These are phyloP conservation scores for Pharmacophagus antenor DNA, from an alignment of 2,888 invertebrate genomes.

Conservation along the genomic window DNA sequence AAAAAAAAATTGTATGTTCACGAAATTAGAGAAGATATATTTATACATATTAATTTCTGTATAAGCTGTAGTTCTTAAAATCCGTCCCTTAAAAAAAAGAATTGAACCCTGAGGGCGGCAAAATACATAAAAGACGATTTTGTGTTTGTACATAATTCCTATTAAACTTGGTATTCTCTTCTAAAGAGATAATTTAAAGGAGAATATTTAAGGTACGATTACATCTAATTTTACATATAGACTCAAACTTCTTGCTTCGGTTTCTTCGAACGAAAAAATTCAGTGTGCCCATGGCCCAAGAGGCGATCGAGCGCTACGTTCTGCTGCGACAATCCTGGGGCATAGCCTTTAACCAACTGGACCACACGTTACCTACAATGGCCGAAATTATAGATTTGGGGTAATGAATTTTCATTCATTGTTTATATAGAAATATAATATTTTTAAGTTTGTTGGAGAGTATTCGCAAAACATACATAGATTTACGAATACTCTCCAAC, in stretches of 20 bases:
- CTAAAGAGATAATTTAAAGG: no score
- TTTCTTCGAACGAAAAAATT: constrained; percentile 91
- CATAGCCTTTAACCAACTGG: constrained; percentile 87
- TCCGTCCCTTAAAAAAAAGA: no score
- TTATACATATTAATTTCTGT: no score
- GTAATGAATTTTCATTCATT: constrained; percentile 52
- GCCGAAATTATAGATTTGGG: constrained; percentile 86
- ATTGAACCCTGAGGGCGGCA: no score
- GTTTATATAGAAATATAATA: not conserved
- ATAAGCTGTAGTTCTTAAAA: no score
- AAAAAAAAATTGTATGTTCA: no score
- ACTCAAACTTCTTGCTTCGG: constrained; percentile 85
- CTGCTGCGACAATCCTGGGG: constrained; percentile 88
- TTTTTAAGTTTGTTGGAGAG: no score
- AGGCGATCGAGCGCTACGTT: constrained; percentile 88
- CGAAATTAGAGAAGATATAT: no score
- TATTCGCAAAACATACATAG: no score
- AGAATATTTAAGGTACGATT: not conserved
- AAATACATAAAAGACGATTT: no score
- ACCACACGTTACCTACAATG: constrained; percentile 85
- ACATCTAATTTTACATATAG: constrained; percentile 53
- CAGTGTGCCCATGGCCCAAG: constrained; percentile 89
- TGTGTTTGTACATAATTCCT: no score
- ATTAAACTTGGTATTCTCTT: no score
- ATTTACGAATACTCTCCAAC: not conserved